Percentiles rank a stretch among this genome's conserved stretches.
Evolutionary conservation across 1,140 invertebrate species (phyloP).

Genomic region (Branchinecta lindahli): DNA sequence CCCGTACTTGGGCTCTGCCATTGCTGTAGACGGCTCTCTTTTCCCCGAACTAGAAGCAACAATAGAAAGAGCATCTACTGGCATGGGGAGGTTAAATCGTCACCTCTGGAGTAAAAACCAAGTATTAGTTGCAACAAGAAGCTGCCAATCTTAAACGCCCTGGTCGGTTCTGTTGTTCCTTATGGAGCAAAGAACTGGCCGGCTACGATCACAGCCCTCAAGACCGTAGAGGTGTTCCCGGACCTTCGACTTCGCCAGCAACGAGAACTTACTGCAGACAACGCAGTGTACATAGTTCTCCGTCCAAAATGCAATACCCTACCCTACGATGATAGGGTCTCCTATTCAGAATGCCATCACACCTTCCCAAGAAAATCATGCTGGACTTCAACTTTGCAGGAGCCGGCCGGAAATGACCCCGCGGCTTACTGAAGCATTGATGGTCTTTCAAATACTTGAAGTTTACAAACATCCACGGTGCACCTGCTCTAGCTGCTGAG

Average conservation of each 20-base stretch:
- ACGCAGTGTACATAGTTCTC: background rate
- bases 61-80: background rate
- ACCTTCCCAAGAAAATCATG: background rate
- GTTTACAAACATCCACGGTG: background rate
- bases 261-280: conserved; percentile 5
- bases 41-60: background rate
- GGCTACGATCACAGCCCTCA: conserved; percentile 7
- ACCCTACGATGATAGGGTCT: conserved; percentile 1
- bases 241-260: background rate
- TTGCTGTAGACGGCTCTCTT: background rate
- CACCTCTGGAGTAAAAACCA: conserved; percentile 5
- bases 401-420: background rate
- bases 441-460: conserved; percentile 6
- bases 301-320: background rate
- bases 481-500: background rate
- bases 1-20: conserved; percentile 7
- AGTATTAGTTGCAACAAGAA: conserved; percentile 6
- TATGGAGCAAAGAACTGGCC: conserved; percentile 4
- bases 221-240: background rate
- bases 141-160: background rate
- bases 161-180: background rate
- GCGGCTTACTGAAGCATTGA: conserved; percentile 3
- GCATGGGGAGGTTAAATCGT: conserved; percentile 4
- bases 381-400: conserved; percentile 8
- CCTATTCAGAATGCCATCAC: conserved; percentile 4